Evolutionary conservation across 30 jellyfish, hydroid and myxozoan genomes (phyloP), one percentile per base, ranked within the genome.

Genomic region (Clytia hemisphaerica): DNA sequence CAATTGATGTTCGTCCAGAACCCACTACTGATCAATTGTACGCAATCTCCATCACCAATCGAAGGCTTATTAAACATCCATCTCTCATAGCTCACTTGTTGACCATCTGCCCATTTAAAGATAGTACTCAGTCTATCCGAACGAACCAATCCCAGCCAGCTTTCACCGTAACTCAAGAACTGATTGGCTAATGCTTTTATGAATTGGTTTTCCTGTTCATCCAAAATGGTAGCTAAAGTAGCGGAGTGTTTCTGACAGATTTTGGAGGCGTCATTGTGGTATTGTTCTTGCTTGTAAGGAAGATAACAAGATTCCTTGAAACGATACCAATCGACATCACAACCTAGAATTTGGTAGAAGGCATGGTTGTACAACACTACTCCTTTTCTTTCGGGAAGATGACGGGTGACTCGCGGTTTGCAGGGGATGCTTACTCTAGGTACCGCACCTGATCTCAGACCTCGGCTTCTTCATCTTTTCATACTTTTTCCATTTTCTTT

Each of bases 51-150:
- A 21, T 31, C 4, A 25, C 35, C 55, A 6, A 26, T 31, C 16
- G 70, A n/a, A n/a, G 70, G 15, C 70, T 25, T 22, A 1, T 27
- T 19, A 57, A 57, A n/a, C 57, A 57, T 33, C 70, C 70, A 57
- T n/a, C 30, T 57, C 12, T 25, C 16, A n/a, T 57, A 57, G 0
- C 35, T 12, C 70, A 57, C 29, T 21, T 4, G 25, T 22, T 57
- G 44, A 5, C 35, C 35, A 26, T 31, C 30, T 0, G 42, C 35
- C 70, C 70, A 57, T 31, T 0, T 22, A 57, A 57, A 57, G 6
- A 22, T 28, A 31, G 15, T 2, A n/a, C n/a, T n/a, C n/a, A n/a
- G n/a, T n/a, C n/a, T n/a, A 7, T 57, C 16, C 16, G 3, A 22
- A 22, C 70, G 37, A 6, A 6, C 30, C 70, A 57, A 5, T 14